These are phyloP conservation scores for Spicauda simplicius DNA, from an alignment of 2,888 invertebrate species.

Conservation along the genomic window DNA sequence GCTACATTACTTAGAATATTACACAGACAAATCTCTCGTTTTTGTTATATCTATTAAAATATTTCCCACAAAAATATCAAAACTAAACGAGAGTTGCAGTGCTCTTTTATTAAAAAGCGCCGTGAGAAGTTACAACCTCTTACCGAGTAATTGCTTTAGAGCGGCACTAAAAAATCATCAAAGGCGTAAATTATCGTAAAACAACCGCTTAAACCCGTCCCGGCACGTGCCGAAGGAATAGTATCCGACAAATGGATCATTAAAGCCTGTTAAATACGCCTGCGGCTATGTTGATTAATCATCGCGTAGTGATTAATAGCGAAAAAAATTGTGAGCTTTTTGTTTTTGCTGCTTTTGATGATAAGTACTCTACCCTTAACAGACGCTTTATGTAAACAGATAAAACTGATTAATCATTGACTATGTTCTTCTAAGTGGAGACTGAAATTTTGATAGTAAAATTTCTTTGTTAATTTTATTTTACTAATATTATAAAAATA, in stretches of 20 bases:
- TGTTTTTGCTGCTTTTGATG: slow-evolving; percentile 3
- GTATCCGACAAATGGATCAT: slow-evolving; percentile 74
- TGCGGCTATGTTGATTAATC: slow-evolving; percentile 73
- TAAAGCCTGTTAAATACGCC: slow-evolving; percentile 71
- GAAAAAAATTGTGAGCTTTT: slow-evolving; percentile 39
- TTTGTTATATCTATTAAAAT: no score
- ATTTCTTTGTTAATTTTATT: no score
- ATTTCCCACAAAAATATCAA: neutral
- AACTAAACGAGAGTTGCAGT: neutral
- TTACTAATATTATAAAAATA: no score
- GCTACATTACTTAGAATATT: no score
- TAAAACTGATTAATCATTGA: no score
- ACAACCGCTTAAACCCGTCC: slow-evolving; percentile 63
- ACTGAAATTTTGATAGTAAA: no score
- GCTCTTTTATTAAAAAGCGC: slow-evolving; percentile 17
- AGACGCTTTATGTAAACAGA: no score
- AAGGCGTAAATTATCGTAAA: slow-evolving; percentile 58
- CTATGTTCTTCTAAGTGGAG: no score
- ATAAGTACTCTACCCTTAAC: neutral
- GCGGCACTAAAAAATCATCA: slow-evolving; percentile 54
- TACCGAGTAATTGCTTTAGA: slow-evolving; percentile 29
- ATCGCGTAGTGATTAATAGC: slow-evolving; percentile 71
- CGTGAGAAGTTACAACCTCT: slow-evolving; percentile 21
- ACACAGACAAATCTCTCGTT: no score
- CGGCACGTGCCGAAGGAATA: slow-evolving; percentile 65